These are phyloP conservation scores for Caradrina kadenii DNA, from an alignment of 2,888 invertebrate genomes.

Conservation along the genomic window DNA sequence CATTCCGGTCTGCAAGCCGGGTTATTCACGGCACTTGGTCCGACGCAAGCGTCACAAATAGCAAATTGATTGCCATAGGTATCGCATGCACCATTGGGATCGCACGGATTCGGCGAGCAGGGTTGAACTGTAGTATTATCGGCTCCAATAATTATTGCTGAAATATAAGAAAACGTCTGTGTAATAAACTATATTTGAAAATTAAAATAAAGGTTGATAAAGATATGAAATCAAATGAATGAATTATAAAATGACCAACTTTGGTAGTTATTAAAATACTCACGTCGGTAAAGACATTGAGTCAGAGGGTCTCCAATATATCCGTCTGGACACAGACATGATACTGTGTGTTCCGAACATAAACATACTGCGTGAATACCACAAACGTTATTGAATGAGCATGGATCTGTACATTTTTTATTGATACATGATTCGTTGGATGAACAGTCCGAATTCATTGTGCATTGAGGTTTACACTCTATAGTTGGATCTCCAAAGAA, in stretches of 20 bases:
- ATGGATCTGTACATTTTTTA: slow-evolving; percentile 94
- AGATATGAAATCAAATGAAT: background rate
- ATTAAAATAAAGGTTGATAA: background rate
- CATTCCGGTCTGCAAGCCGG: slow-evolving; percentile 96
- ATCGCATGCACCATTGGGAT: slow-evolving; percentile 92
- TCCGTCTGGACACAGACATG: slow-evolving; percentile 94
- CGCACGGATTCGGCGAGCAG: slow-evolving; percentile 95
- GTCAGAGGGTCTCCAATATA: slow-evolving; percentile 95
- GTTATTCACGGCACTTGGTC: slow-evolving; percentile 92
- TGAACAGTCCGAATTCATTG: slow-evolving; percentile 95
- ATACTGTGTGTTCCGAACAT: slow-evolving; percentile 95
- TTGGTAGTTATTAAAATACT: slow-evolving; percentile 69
- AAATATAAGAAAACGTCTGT: slow-evolving; percentile 60
- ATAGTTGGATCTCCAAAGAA: slow-evolving; percentile 95
- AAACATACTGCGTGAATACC: slow-evolving; percentile 95
- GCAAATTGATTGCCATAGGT: slow-evolving; percentile 94
- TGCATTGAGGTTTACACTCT: slow-evolving; percentile 95
- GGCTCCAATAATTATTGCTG: slow-evolving; percentile 88
- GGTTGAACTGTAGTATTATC: slow-evolving; percentile 92
- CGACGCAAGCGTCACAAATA: slow-evolving; percentile 94
- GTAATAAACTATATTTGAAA: background rate
- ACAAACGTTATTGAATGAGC: slow-evolving; percentile 92
- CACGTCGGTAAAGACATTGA: slow-evolving; percentile 92
- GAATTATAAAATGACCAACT: background rate
- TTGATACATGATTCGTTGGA: slow-evolving; percentile 94